Conservation (phyloP, 1,140 invertebrate species). For the Philotrypesis tridentata region DNA sequence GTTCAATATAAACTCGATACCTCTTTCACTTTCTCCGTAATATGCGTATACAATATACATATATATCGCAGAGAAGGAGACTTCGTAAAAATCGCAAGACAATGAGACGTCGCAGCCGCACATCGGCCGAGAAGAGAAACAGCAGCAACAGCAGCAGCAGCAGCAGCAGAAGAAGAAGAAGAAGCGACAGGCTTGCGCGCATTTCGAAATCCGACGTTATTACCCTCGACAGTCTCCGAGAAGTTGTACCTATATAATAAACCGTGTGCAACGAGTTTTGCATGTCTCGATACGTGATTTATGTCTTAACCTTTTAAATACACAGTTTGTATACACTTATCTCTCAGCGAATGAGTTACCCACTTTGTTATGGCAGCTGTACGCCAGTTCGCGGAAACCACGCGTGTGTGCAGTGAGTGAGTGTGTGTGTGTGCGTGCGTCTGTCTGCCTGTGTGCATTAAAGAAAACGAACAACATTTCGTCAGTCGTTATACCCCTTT, state of each 20-base stretch:
- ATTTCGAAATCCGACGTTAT: slow-evolving; percentile 37
- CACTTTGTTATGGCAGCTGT: slow-evolving; percentile 2
- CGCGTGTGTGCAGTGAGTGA: too few relatives aligned
- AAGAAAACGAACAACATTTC: neutral
- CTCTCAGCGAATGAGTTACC: slow-evolving; percentile 19
- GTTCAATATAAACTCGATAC: neutral
- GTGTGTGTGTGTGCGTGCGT: too few relatives aligned
- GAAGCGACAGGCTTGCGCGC: slow-evolving; percentile 15
- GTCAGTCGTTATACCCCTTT: neutral
- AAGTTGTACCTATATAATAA: neutral
- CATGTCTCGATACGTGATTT: slow-evolving; percentile 43
- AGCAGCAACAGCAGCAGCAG: too few relatives aligned
- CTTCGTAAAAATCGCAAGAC: slow-evolving; percentile 21
- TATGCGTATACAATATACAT: too few relatives aligned
- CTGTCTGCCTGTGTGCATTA: too few relatives aligned
- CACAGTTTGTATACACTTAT: slow-evolving; percentile 6
- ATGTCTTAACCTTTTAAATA: slow-evolving; percentile 35
- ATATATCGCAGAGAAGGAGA: neutral
- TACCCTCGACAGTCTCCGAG: neutral
- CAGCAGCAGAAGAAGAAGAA: too few relatives aligned
- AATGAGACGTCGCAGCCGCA: slow-evolving; percentile 18
- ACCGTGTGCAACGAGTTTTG: slow-evolving; percentile 14
- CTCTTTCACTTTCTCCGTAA: slow-evolving; percentile 29
- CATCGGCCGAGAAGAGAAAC: too few relatives aligned
- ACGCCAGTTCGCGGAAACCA: neutral